Evolutionary conservation across 2,888 invertebrate genomes (phyloP), one percentile per base, ranked within the genome.

Genomic region (Rhorus exstirpatorius): DNA sequence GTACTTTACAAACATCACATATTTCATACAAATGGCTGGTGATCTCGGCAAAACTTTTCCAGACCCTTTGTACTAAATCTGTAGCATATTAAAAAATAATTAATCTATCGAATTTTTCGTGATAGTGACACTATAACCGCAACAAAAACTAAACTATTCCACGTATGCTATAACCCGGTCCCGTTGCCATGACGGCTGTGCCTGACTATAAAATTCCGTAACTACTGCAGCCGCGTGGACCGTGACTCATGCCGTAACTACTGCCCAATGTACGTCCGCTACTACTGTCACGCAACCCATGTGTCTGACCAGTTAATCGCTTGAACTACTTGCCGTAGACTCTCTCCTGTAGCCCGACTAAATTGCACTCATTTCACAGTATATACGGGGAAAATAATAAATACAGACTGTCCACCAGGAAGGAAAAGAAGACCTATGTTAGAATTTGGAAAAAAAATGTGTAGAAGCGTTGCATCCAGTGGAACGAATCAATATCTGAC

Each of bases 301-400:
- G 46, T 10, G 35, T 1, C 38, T 4, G 49, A 49, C 49, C 49
- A 7, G 31, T n/a, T 19, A 49, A 26, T 44, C 21, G 46, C 72
- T 60, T 14, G 35, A 35, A 72, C 41, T 60, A 61, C 72, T 72
- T 72, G 49, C 60, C 49, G 26, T 51, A 72, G 61, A 51, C 72
- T 31, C 31, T 44, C 71, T 60, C 35, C 53, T 24, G n/a, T 31
- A 31, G 60, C 35, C 72, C 6, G 72, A 72, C 51, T 72, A 72
- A 35, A 19, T 21, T 49, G 26, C 49, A 21, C 14, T 26, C 10
- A 35, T n/a, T 35, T 24, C 38, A 60, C 72, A 60, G 21, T n/a
- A 31, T 10, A 44, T 49, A 21, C 35, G 1, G 19, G 35, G 60
- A 41, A 41, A 41, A 41, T 41, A 41, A 41, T 61, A 49, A 35